Base-by-base conservation (phyloP, 2,888 invertebrate genomes). In the Calameuta pallipes region DNA sequence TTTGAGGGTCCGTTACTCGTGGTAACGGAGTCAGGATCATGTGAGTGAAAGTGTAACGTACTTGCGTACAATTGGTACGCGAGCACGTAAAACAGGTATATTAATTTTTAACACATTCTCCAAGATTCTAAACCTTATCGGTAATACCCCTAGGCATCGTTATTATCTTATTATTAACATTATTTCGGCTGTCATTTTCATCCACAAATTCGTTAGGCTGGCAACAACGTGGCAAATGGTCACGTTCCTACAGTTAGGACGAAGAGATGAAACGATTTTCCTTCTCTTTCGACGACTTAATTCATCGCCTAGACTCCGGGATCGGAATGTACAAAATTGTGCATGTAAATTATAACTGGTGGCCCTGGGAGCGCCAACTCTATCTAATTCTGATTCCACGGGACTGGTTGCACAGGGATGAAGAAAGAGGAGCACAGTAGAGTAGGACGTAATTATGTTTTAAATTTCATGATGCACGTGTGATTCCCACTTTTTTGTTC, bases 221-320 rank as follows among this genome's bases (percentile, higher is more conserved):
- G 34, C 4, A 33, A 33, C 34, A 33, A 74, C 31, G 56, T 31
- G 56, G 11, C 56, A 34, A 30, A n/a, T 23, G 31, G 75, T 71
- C 75, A 35, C 75, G 75, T 35, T 37, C 3, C 4, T 13, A 3
- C 37, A 37, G 37, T 37, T 37, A 3, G 37, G 12, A 37, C 34
- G 11, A 76, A 31, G 31, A 23, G 78, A 75, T 3, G 30, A 70
- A 33, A 30, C 70, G 13, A 30, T 13, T 13, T 95, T 94, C 89
- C 92, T 95, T 56, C 92, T 95, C 41, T 0, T 94, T 94, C 87
- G 94, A 95, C 87, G 30, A 11, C 15, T 70, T 30, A 70, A 70
- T 70, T 70, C 30, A 70, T 70, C 30, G 30, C 11, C 30, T 30
- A 11, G 30, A 33, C 30, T 70, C 70, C 1, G 23, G 30, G 30